A percentile compares a stretch with the other conserved stretches of the same genome.
phyloP scores from a whole-genome alignment of 2,113 vertebrate genomes.

The Coptodon rendalli region DNA sequence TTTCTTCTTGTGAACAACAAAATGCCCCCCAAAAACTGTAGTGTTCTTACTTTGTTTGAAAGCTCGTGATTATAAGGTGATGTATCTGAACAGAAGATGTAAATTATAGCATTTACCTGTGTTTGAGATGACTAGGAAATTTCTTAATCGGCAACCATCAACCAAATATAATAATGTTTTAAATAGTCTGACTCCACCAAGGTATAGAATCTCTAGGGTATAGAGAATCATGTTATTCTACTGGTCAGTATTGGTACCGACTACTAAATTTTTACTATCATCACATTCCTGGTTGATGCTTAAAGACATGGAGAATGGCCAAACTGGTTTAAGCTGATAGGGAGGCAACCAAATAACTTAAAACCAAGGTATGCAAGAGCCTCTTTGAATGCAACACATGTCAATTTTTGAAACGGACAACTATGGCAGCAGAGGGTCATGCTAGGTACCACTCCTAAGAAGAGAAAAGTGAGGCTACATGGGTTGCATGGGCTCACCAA shows the following conservation, averaged over 20 bases:
- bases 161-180: neutral
- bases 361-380: neutral
- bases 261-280: neutral
- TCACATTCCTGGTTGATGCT: neutral
- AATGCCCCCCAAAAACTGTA: neutral
- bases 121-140: neutral
- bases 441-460: neutral
- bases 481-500: neutral
- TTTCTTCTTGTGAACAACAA: neutral
- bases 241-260: neutral
- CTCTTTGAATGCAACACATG: neutral
- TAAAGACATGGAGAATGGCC: neutral
- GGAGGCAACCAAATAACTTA: neutral
- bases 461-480: neutral
- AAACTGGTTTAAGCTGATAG: neutral
- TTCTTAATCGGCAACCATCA: neutral
- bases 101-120: neutral
- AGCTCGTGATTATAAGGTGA: neutral
- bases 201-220: neutral
- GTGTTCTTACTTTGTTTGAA: neutral
- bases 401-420: neutral
- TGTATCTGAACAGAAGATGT: neutral
- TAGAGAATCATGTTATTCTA: neutral
- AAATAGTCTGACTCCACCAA: neutral
- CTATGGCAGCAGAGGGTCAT: neutral